Conservation (phyloP, 2,888 invertebrate species). For the Chalcosyrphus nemorum region DNA sequence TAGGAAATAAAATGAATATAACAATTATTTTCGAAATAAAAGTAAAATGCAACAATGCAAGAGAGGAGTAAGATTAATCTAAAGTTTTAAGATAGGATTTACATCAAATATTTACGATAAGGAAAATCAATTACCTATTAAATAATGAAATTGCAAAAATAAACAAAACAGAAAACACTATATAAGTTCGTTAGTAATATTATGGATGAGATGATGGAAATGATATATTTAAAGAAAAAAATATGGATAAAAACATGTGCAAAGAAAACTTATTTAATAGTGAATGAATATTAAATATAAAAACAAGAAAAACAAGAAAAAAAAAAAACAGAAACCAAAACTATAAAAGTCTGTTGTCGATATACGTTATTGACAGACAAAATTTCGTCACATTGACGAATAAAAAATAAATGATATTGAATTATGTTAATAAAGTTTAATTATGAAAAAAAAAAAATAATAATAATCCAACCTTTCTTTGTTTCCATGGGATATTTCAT, state of each 20-base stretch:
- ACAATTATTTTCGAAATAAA: slow-evolving; percentile 61
- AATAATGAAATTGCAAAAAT: slow-evolving; percentile 63
- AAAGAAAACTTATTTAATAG: slow-evolving; percentile 63
- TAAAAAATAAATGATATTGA: slow-evolving; percentile 77
- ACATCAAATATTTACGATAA: slow-evolving; percentile 71
- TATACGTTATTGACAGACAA: slow-evolving; percentile 81
- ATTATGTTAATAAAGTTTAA: slow-evolving; percentile 73
- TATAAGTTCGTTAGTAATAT: slow-evolving; percentile 68
- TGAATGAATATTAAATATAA: slow-evolving; percentile 67
- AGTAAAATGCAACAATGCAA: slow-evolving; percentile 42
- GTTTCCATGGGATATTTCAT: too few species aligned
- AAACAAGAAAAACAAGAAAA: slow-evolving; percentile 61
- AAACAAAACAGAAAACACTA: slow-evolving; percentile 35
- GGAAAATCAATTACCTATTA: slow-evolving; percentile 72
- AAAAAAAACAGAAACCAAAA: too few species aligned
- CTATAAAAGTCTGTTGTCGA: slow-evolving; percentile 81
- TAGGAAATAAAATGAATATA: slow-evolving; percentile 34
- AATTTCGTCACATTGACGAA: slow-evolving; percentile 83
- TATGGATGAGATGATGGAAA: slow-evolving; percentile 60
- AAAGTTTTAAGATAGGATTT: slow-evolving; percentile 69
- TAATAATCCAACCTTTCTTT: too few species aligned
- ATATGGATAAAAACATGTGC: slow-evolving; percentile 1
- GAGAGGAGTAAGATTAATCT: slow-evolving; percentile 64
- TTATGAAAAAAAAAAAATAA: slow-evolving; percentile 61
- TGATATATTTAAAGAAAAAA: slow-evolving; percentile 59